These are phyloP conservation scores for Plebejus argus DNA, from an alignment of 2,888 invertebrate genomes.

Conservation along the genomic window DNA sequence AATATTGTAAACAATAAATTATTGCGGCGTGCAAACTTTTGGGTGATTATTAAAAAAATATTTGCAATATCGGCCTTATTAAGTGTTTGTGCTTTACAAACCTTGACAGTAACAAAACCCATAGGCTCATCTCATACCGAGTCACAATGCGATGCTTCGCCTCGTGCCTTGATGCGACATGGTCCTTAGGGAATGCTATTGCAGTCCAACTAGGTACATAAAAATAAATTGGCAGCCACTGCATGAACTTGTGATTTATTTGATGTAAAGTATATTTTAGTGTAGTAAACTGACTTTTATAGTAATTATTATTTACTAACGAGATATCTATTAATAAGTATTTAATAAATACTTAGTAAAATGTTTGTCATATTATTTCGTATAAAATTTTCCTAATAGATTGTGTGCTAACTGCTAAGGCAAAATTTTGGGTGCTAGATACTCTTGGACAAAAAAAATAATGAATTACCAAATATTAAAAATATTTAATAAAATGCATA, in stretches of 20 bases:
- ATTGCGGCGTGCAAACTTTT: not conserved
- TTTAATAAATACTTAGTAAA: constrained; percentile 34
- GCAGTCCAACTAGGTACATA: not conserved
- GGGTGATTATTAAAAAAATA: not conserved
- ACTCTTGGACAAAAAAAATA: not conserved
- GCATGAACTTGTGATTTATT: constrained; percentile 52
- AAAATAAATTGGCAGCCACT: constrained; percentile 19
- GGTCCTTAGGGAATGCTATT: not conserved
- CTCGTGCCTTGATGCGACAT: not conserved
- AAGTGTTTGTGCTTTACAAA: not conserved
- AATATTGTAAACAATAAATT: not conserved
- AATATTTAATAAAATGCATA: constrained; percentile 11
- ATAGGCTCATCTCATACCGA: not conserved
- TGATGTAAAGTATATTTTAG: constrained; percentile 33
- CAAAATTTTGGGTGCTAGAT: not conserved
- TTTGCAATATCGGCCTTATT: not conserved
- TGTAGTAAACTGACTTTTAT: constrained; percentile 53
- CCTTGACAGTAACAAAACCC: not conserved
- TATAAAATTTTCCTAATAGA: constrained; percentile 16
- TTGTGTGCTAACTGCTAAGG: not conserved
- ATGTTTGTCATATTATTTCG: constrained; percentile 1
- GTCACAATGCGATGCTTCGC: not conserved
- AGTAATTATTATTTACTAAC: constrained; percentile 51
- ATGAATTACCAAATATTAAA: not conserved
- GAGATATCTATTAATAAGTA: constrained; percentile 48